phyloP scores from a whole-genome alignment of 2,113 vertebrate genomes.

The Callocephalon fimbriatum region DNA sequence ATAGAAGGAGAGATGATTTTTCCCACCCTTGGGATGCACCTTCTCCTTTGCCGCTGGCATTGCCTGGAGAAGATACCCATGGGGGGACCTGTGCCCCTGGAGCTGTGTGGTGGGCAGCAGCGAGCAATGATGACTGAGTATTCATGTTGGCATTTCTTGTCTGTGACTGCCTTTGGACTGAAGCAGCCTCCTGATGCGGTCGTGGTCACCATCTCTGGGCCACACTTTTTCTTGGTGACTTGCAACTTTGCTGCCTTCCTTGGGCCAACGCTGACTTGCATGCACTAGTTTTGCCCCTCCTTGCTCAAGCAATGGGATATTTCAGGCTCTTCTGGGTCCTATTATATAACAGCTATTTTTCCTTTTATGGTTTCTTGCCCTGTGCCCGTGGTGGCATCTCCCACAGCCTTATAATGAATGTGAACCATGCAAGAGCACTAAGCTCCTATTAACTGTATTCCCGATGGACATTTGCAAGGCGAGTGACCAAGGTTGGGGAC shows the following conservation, averaged over 20 bases:
- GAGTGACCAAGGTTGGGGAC: background rate
- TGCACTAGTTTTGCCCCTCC: rapidly evolving
- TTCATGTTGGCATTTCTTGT: background rate
- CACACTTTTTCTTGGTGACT: rapidly evolving
- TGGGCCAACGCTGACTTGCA: rapidly evolving
- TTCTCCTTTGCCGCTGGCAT: background rate
- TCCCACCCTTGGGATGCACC: background rate
- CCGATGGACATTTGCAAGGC: rapidly evolving
- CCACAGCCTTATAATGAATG: background rate
- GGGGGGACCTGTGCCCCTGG: background rate
- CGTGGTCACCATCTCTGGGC: background rate
- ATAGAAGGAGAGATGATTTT: background rate
- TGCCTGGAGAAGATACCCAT: rapidly evolving
- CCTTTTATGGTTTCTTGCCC: background rate
- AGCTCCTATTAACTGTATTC: background rate
- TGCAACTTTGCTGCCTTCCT: background rate
- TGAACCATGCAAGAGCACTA: rapidly evolving
- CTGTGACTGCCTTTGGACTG: background rate
- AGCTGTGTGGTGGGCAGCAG: background rate
- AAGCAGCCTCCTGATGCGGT: background rate
- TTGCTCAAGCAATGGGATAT: background rate
- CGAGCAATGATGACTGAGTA: background rate
- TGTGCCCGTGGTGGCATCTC: background rate
- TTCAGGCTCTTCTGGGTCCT: background rate
- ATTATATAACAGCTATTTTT: background rate